Evolutionary conservation across 2,113 vertebrate species (phyloP).

Genomic region (Pelusios castaneus): DNA sequence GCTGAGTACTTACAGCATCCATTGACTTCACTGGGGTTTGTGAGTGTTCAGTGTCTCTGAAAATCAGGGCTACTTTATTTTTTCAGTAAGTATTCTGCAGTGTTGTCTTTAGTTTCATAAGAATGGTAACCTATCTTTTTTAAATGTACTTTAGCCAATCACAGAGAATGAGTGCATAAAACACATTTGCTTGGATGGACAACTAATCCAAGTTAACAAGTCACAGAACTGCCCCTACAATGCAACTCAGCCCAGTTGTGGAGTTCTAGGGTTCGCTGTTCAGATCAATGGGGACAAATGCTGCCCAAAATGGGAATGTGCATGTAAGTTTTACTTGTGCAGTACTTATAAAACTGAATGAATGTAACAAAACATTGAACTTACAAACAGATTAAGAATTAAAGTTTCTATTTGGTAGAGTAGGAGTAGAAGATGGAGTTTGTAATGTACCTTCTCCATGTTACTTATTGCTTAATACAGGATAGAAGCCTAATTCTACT

Average conservation of each 20-base stretch:
- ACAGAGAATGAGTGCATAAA: conserved; percentile 87
- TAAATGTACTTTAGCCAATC: conserved; percentile 72
- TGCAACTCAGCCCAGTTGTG: conserved; percentile 85
- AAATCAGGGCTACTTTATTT: neutral
- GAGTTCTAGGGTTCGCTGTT: conserved; percentile 89
- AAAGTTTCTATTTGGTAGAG: fast-evolving
- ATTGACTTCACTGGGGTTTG: neutral
- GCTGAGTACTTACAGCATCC: neutral
- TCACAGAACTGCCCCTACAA: conserved; percentile 90
- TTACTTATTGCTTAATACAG: neutral
- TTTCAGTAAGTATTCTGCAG: neutral
- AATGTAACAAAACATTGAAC: neutral
- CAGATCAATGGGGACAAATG: conserved; percentile 92
- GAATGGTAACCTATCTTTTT: conserved; percentile 52
- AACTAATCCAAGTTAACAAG: conserved; percentile 91
- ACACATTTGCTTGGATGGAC: conserved; percentile 91
- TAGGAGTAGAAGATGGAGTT: neutral
- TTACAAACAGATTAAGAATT: neutral
- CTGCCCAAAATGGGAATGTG: conserved; percentile 95
- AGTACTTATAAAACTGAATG: neutral
- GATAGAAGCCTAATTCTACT: neutral
- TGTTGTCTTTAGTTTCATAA: neutral
- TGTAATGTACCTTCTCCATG: fast-evolving
- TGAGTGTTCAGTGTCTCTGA: neutral
- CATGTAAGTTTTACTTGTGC: conserved; percentile 85